phyloP scores from a whole-genome alignment of 2,888 invertebrate genomes.

The Drosophila siamana region DNA sequence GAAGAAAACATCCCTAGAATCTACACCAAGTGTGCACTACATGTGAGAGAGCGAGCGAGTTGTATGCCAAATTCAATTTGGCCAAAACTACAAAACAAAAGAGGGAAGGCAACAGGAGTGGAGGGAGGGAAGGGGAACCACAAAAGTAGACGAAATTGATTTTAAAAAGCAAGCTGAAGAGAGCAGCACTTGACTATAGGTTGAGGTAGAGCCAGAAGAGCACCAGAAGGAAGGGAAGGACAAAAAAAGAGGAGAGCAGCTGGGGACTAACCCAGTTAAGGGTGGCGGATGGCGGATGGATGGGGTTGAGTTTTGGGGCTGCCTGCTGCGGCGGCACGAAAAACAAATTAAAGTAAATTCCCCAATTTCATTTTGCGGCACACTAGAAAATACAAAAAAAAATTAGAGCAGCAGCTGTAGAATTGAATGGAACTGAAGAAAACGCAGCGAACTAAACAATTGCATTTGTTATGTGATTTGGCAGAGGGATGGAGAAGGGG shows the following conservation, averaged over 20 bases:
- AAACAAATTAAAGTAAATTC: conserved; percentile 80
- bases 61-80: conserved; percentile 78
- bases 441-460: conserved; percentile 67
- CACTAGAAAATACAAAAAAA: conserved; percentile 16
- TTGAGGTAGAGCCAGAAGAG: conserved; percentile 19
- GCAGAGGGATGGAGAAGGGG: neutral
- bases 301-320: neutral
- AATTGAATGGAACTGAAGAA: conserved; percentile 62
- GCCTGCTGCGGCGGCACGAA: conserved; percentile 77
- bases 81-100: conserved; percentile 74
- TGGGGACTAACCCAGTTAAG: conserved; percentile 30
- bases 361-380: conserved; percentile 79
- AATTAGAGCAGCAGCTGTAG: conserved; percentile 47
- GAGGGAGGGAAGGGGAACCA: conserved; percentile 17
- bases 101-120: neutral
- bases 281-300: neutral
- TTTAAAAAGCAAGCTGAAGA: conserved; percentile 70
- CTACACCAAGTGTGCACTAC: neutral
- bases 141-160: conserved; percentile 79
- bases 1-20: conserved; percentile 34
- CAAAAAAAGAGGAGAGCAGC: too few species aligned
- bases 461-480: conserved; percentile 55
- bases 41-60: conserved; percentile 32
- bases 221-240: too few species aligned
- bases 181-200: conserved; percentile 21